Conservation (phyloP, 2,797 vertebrate genomes). For the Scyliorhinus canicula region DNA sequence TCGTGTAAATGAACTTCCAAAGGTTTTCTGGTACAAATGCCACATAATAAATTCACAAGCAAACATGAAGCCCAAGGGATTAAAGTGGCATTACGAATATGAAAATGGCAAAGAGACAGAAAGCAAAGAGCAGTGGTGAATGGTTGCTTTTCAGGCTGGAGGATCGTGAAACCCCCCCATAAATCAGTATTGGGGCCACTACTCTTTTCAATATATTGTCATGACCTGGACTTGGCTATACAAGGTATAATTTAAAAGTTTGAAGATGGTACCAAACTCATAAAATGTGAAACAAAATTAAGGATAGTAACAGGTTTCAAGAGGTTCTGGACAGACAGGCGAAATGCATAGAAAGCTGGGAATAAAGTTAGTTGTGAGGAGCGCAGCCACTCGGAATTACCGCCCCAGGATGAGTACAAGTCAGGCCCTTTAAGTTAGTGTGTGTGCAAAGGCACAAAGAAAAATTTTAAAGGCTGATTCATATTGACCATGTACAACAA, state of each 20-base stretch:
- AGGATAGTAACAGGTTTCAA: not conserved
- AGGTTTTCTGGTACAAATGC: not conserved
- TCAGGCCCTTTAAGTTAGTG: too few species aligned
- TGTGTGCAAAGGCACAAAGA: too few species aligned
- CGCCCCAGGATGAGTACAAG: too few species aligned
- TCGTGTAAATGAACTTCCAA: not conserved
- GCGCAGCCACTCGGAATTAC: too few species aligned
- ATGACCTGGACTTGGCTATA: not conserved
- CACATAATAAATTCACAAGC: not conserved
- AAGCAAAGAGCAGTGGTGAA: not conserved
- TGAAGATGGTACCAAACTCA: not conserved
- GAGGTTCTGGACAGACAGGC: not conserved
- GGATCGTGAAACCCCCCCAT: not conserved
- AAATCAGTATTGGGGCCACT: not conserved
- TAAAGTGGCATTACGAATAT: not conserved
- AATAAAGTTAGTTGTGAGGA: too few species aligned
- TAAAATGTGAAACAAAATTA: too few species aligned
- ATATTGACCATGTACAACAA: too few species aligned
- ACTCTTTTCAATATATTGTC: not conserved
- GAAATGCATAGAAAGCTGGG: not conserved
- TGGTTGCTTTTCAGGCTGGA: not conserved
- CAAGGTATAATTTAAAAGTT: not conserved
- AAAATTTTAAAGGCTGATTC: too few species aligned
- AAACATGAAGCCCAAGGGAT: not conserved
- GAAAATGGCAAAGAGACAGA: not conserved